Base-by-base conservation (phyloP, 2,797 vertebrate species). In the Lithobates pipiens region DNA sequence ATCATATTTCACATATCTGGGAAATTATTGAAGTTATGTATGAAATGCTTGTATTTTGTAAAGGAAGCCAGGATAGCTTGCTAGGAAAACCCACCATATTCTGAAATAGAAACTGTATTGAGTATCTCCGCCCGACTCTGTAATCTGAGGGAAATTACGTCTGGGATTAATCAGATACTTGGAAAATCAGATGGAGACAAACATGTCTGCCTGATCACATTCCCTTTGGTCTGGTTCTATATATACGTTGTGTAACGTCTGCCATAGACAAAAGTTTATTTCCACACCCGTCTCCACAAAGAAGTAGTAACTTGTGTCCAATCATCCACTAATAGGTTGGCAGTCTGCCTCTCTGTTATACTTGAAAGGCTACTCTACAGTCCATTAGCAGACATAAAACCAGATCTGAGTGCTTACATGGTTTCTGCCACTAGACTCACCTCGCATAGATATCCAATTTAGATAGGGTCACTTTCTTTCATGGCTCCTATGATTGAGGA, bases 231-330 rank as follows among this genome's bases (percentile, higher is more conserved):
- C 10, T 9, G 9, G 9, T 39, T 39, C 39, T 39, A 39, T 39
- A 39, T 39, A 39, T 39, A 39, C 6, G 39, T 39, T 39, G 8
- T 39, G 39, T 39, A 39, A 39, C 8, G 3, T 23, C 61, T 7
- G 11, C 1, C 39, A 39, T 39, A n/a, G 44, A 9, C 3, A 39
- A n/a, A 32, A 18, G 9, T 46, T 8, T 63, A 25, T 11, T 29
- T 71, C 70, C 34, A 61, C 70, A 32, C 80, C 80, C 70, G 80
- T 82, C 80, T 82, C 69, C n/a, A 71, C 7, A 29, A 23, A 44
- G 21, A 23, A 15, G 15, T n/a, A 8, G 21, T 27, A 36, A n/a
- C 21, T 23, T 65, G 54, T 71, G 42, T 80, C 27, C 27, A 54
- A 15, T 10, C 57, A 8, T 36, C 78, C n/a, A 61, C 50, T 10